Evolutionary conservation across 2,888 invertebrate genomes (phyloP), one percentile per base, ranked within the genome.

Genomic region (Cynaeus angustus): DNA sequence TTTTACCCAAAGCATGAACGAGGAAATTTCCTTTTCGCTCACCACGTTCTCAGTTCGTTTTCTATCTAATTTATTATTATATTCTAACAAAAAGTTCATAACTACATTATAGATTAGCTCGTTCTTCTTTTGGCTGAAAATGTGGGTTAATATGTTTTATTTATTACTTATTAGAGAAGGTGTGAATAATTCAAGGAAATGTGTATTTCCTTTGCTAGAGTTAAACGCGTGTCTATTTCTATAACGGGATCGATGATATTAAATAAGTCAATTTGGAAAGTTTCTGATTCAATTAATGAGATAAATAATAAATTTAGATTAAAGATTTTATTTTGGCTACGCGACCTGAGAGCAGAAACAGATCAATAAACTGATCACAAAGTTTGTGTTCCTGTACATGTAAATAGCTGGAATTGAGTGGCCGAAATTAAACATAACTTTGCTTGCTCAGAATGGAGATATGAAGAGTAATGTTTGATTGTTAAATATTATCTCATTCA

Each of bases 221-320:
- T 41, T 41, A 41, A 41, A 13, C 41, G 41, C 10, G 1, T 41
- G 41, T 41, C 41, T 41, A 41, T 12, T 41, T 41, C 41, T 41
- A 41, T 41, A 41, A 3, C 41, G 12, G 9, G 41, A 41, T 41
- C 41, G 13, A 41, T 41, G 13, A 10, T 41, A 41, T 41, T 41
- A 41, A 41, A 41, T 41, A 41, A 12, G 41, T 41, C 41, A 41
- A 12, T 12, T 41, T 12, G 41, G 41, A 6, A 41, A 41, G 12
- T 41, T 41, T 12, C 41, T 41, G 41, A 41, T 41, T 41, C 41
- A 13, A 41, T 41, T 41, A 41, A 7, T 4, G 33, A 33, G 1
- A 7, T n/a, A 33, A 33, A 33, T 33, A 33, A 7, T n/a, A 33
- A 2, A 33, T 33, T 33, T 33, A 1, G n/a, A 33, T 33, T 33